Percentiles rank a stretch among this genome's conserved stretches.
These are phyloP conservation scores for Parnassius mnemosyne DNA, from an alignment of 2,888 invertebrate species.

Conservation along the genomic window DNA sequence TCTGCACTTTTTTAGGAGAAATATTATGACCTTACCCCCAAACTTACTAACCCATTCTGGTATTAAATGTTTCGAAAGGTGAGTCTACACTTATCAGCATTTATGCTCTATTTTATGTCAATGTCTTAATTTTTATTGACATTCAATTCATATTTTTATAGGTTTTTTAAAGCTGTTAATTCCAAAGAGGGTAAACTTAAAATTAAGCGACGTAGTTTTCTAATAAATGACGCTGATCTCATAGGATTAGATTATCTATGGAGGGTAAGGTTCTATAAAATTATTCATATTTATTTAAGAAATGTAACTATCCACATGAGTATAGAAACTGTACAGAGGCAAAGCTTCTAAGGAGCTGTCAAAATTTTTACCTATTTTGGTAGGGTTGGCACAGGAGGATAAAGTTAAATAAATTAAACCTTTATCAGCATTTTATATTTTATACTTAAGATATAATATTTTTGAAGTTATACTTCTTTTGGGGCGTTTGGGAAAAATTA, in stretches of 20 bases:
- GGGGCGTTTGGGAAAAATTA: too few species aligned
- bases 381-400: too few species aligned
- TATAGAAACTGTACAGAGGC: too few species aligned
- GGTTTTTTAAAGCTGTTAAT: slow-evolving; percentile 97
- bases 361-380: too few species aligned
- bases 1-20: slow-evolving; percentile 96
- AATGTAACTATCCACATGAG: too few species aligned
- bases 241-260: slow-evolving; percentile 98
- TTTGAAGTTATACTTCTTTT: too few species aligned
- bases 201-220: slow-evolving; percentile 89
- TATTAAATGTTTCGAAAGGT: slow-evolving; percentile 91
- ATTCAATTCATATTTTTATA: slow-evolving; percentile 42
- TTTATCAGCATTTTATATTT: too few species aligned
- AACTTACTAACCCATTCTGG: slow-evolving; percentile 95
- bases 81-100: slow-evolving; percentile 37
- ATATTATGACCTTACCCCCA: slow-evolving; percentile 95
- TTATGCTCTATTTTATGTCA: not conserved
- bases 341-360: too few species aligned
- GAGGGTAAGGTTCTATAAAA: slow-evolving; percentile 81
- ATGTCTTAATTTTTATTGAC: slow-evolving; percentile 17
- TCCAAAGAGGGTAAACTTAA: slow-evolving; percentile 96
- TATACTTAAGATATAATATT: too few species aligned
- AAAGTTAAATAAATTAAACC: too few species aligned
- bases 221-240: slow-evolving; percentile 96
- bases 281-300: too few species aligned